These are phyloP conservation scores for Dissostichus mawsoni DNA, from an alignment of 2,113 vertebrate species.

Conservation along the genomic window DNA sequence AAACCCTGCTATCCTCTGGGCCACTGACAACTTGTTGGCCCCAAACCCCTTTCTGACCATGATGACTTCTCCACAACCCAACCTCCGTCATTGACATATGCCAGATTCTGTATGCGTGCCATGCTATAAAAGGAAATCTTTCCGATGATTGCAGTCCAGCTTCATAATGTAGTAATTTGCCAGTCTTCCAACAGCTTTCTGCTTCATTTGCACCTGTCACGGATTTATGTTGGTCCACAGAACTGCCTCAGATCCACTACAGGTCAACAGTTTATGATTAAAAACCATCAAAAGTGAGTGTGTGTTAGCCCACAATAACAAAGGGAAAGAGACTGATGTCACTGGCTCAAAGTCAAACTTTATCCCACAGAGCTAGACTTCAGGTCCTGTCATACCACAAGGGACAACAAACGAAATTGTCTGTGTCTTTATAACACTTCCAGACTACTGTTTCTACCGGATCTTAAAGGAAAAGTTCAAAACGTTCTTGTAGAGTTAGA, in stretches of 20 bases:
- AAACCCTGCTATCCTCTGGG: constrained; percentile 45
- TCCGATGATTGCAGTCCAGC: constrained; percentile 43
- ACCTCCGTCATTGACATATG: constrained; percentile 53
- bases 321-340: constrained; percentile 24
- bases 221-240: constrained; percentile 31
- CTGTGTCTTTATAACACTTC: constrained; percentile 9
- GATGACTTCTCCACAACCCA: constrained; percentile 62
- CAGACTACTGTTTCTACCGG: background rate
- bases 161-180: constrained; percentile 42
- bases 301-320: constrained; percentile 7
- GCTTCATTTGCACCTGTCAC: constrained; percentile 67
- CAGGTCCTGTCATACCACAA: constrained; percentile 6
- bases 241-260: constrained; percentile 32
- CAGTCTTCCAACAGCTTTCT: constrained; percentile 39
- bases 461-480: background rate
- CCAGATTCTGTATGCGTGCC: constrained; percentile 59
- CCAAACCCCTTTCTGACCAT: constrained; percentile 39
- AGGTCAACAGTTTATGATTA: constrained; percentile 41
- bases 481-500: background rate
- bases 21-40: constrained; percentile 58
- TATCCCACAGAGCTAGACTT: constrained; percentile 5
- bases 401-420: constrained; percentile 8
- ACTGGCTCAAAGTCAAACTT: constrained; percentile 24
- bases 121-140: constrained; percentile 73
- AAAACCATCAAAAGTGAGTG: constrained; percentile 23